A percentile compares a stretch with the other conserved stretches of the same genome.
Evolutionary conservation across 1,140 invertebrate species (phyloP).

Genomic region (Phocides pigmalion): DNA sequence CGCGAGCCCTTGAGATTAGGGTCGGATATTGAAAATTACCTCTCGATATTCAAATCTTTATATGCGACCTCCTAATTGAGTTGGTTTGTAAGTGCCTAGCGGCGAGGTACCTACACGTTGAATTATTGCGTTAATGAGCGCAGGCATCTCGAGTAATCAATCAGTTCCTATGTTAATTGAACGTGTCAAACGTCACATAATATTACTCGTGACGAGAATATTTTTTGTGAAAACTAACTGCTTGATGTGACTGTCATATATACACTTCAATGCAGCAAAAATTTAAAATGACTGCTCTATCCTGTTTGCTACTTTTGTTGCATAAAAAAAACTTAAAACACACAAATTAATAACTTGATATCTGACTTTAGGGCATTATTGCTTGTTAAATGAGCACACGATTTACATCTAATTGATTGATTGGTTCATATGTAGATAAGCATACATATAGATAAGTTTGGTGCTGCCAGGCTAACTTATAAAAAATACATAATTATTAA

Average conservation of each 20-base stretch:
- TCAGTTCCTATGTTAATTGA: background rate
- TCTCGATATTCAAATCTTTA: slow-evolving; percentile 39
- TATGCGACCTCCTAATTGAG: slow-evolving; percentile 26
- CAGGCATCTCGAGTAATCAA: background rate
- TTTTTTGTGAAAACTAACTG: background rate
- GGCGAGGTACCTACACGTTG: background rate
- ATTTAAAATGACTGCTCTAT: background rate
- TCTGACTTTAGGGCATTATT: background rate
- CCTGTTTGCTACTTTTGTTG: too few relatives aligned
- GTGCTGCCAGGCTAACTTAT: too few relatives aligned
- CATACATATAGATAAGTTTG: too few relatives aligned
- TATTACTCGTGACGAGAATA: background rate
- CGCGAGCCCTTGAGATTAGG: slow-evolving; percentile 35
- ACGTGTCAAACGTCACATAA: background rate
- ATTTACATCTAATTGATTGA: background rate
- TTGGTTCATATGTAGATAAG: background rate
- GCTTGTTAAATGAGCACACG: too few relatives aligned
- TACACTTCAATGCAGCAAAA: background rate
- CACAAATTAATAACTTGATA: background rate
- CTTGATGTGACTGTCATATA: background rate
- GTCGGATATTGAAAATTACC: slow-evolving; percentile 40
- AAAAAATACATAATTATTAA: too few relatives aligned
- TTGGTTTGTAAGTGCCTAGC: slow-evolving; percentile 16
- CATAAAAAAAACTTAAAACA: background rate
- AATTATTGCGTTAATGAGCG: background rate